A percentile compares a stretch with the other conserved stretches of the same genome.
These are phyloP conservation scores for Fregata magnificens DNA, from an alignment of 2,113 vertebrate genomes.

Conservation along the genomic window DNA sequence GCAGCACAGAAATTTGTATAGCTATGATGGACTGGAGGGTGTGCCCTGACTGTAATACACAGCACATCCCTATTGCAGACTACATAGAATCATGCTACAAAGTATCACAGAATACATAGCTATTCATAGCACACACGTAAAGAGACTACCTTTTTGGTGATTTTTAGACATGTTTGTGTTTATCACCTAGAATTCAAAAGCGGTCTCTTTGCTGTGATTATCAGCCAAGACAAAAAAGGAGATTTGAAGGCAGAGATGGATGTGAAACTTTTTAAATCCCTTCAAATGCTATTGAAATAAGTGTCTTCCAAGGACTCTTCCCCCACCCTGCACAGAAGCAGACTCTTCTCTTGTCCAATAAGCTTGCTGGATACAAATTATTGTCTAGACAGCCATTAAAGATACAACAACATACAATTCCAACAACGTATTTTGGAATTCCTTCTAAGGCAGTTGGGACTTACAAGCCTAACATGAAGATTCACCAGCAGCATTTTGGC, in stretches of 20 bases:
- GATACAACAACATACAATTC: not conserved
- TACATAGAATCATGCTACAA: not conserved
- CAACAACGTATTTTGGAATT: not conserved
- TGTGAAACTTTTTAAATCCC: not conserved
- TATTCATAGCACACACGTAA: fast-evolving
- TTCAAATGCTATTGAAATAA: not conserved
- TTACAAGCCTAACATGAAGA: not conserved
- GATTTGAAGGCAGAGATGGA: not conserved
- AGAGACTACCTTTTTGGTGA: not conserved
- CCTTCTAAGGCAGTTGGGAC: not conserved
- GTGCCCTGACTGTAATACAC: not conserved
- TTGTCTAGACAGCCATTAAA: not conserved
- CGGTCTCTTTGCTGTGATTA: not conserved
- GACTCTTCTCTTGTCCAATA: not conserved
- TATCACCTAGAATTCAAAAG: not conserved
- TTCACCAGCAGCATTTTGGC: not conserved
- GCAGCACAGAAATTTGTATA: not conserved
- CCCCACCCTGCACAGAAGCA: not conserved
- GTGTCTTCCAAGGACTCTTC: not conserved
- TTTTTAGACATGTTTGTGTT: not conserved
- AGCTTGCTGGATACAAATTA: not conserved
- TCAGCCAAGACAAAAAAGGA: not conserved
- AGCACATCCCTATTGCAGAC: not conserved
- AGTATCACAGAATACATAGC: not conserved
- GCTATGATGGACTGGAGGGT: not conserved